Base-by-base conservation (phyloP, 2,888 invertebrate genomes). In the Drosophila nr. medialis region DNA sequence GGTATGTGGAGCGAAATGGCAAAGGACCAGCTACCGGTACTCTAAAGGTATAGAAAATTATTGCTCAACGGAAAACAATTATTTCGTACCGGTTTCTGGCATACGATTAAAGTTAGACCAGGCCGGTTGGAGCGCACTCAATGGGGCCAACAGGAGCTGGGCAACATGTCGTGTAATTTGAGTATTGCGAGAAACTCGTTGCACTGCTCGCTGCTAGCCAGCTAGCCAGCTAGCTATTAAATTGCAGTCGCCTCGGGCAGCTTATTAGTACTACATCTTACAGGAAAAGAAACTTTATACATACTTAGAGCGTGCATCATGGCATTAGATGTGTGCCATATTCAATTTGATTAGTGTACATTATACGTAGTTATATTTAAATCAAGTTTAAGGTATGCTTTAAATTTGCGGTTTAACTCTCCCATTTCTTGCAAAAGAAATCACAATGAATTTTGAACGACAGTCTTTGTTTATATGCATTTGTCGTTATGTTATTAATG, bases 41-140 rank as follows among this genome's bases (percentile, higher is more conserved):
- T 38, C 50, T 30, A 54, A 58, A 72, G 74, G 75, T 77, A 83
- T 86, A 77, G 81, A 79, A 89, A 84, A 89, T 89, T 83, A 89
- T 86, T 89, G 86, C 84, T 81, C 78, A 85, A 89, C 87, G 89
- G 84, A 83, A 85, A 85, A 85, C 84, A 85, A 85, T 85, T 85
- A 85, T 89, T 89, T 81, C 71, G 81, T 70, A 84, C 81, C 79
- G 72, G 74, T 71, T 78, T 73, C 64, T 77, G 70, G 70, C 69
- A 74, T 70, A 67, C 86, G 70, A 85, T 82, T 88, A 83, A 81
- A 72, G 56, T 42, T 69, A 63, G 64, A 72, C 75, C 62, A 62
- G 70, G 42, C 45, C 70, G n/a, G 2, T 7, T 7, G 10, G 40
- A 38, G 59, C 29, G 24, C 49, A 8, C 30, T 36, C 48, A 56